Evolutionary conservation across 2,888 invertebrate genomes (phyloP).

Genomic region (Drosophila imparisetae): DNA sequence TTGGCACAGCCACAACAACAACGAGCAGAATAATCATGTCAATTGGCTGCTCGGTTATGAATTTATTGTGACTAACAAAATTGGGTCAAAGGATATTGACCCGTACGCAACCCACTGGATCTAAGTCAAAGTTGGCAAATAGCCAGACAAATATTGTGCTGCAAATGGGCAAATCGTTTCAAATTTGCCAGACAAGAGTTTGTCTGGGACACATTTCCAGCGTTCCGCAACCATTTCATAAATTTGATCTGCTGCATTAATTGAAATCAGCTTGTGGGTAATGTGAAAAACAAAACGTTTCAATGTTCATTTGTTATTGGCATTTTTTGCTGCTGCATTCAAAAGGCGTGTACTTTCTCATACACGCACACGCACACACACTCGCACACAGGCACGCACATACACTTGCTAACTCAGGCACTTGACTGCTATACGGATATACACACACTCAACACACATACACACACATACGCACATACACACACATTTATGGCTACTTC

Average conservation of each 20-base stretch:
- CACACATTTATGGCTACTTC: constrained; percentile 46
- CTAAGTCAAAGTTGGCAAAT: constrained; percentile 42
- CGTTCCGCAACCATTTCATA: constrained; percentile 24
- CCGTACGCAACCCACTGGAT: constrained; percentile 50
- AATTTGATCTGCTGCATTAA: constrained; percentile 24
- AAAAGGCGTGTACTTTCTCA: constrained; percentile 64
- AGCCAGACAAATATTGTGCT: constrained; percentile 35
- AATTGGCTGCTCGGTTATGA: constrained; percentile 66
- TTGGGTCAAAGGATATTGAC: constrained; percentile 84
- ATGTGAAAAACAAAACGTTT: constrained; percentile 29
- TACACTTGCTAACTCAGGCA: constrained; percentile 21
- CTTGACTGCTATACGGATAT: constrained; percentile 44
- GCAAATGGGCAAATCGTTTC: constrained; percentile 29
- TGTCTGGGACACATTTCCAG: constrained; percentile 57
- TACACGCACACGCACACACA: constrained; percentile 36
- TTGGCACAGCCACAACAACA: constrained; percentile 40
- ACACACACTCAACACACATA: constrained; percentile 21
- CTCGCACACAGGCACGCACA: constrained; percentile 29
- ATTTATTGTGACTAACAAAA: constrained; percentile 60
- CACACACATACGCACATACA: constrained; percentile 24
- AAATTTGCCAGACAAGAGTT: constrained; percentile 51
- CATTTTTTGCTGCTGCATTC: constrained; percentile 54
- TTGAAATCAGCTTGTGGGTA: constrained; percentile 1
- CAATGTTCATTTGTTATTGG: constrained; percentile 51
- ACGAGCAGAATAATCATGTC: constrained; percentile 51